Percentiles rank a stretch among this genome's conserved stretches.
Evolutionary conservation across 2,888 invertebrate genomes (phyloP).

Genomic region (Desoria tigrina): DNA sequence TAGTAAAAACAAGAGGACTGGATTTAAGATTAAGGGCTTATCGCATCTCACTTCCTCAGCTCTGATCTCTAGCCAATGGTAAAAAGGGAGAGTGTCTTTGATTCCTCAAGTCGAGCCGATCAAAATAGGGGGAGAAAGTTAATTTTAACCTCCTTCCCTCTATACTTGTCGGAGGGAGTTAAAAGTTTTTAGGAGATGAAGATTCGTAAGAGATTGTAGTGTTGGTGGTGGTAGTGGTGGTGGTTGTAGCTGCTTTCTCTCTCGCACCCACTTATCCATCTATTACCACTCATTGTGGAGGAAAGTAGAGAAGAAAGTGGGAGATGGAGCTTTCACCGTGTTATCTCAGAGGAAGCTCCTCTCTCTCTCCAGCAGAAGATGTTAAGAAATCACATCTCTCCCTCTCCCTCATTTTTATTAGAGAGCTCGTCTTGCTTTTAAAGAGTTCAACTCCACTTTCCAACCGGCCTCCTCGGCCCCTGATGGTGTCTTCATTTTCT

Average conservation of each 20-base stretch:
- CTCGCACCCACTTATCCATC: constrained; percentile 14
- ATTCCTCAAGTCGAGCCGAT: not conserved
- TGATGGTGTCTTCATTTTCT: constrained; percentile 11
- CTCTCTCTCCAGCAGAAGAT: not conserved
- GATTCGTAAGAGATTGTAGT: no score
- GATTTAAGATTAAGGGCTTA: constrained; percentile 16
- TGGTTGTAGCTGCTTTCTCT: not conserved
- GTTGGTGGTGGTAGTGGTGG: no score
- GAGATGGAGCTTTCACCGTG: constrained; percentile 8
- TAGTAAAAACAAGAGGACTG: not conserved
- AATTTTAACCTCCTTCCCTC: constrained; percentile 2
- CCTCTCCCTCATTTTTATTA: not conserved
- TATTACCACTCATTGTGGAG: constrained; percentile 6
- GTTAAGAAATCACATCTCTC: constrained; percentile 4
- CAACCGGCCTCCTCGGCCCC: no score
- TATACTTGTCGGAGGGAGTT: not conserved
- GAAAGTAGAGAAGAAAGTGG: not conserved
- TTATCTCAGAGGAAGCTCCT: constrained; percentile 14
- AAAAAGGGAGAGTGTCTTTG: not conserved
- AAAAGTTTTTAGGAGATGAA: not conserved
- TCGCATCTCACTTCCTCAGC: constrained; percentile 13
- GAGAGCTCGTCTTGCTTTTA: no score
- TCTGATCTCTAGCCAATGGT: constrained; percentile 10
- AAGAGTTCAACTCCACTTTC: no score
- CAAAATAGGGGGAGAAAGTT: no score